phyloP scores from a whole-genome alignment of 2,797 vertebrate genomes.

The Chaenodraco wilsoni region DNA sequence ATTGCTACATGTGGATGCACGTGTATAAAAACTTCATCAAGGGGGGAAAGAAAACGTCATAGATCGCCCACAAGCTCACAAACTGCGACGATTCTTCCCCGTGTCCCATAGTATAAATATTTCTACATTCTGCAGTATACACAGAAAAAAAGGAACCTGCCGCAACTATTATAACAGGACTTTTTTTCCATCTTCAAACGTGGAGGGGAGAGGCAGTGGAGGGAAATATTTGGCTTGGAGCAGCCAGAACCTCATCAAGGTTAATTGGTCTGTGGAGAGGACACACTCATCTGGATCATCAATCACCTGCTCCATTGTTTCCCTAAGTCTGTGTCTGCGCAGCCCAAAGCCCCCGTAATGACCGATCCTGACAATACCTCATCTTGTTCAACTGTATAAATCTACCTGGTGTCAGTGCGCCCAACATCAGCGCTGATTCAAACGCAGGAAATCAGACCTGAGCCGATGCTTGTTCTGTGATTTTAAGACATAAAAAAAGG shows the following conservation, averaged over 20 bases:
- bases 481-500: not conserved
- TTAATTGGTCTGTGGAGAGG: constrained; percentile 87
- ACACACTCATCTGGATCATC: constrained; percentile 80
- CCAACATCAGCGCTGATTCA: constrained; percentile 54
- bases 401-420: constrained; percentile 47
- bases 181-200: constrained; percentile 61
- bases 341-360: constrained; percentile 56
- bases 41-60: constrained; percentile 57
- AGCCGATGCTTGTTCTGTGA: not conserved
- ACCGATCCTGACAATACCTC: constrained; percentile 67
- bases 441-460: constrained; percentile 24
- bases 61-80: constrained; percentile 57
- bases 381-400: constrained; percentile 62
- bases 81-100: constrained; percentile 43
- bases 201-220: constrained; percentile 46
- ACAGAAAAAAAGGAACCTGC: constrained; percentile 56
- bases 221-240: constrained; percentile 83
- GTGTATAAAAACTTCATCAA: constrained; percentile 18
- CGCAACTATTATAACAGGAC: constrained; percentile 68
- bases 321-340: constrained; percentile 59
- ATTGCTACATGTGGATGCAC: not conserved
- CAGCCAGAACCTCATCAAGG: constrained; percentile 84
- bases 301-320: constrained; percentile 80
- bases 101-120: constrained; percentile 67
- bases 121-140: constrained; percentile 65